These are phyloP conservation scores for Erinaceus europaeus DNA, from an alignment of 2,113 vertebrate genomes.

Conservation along the genomic window DNA sequence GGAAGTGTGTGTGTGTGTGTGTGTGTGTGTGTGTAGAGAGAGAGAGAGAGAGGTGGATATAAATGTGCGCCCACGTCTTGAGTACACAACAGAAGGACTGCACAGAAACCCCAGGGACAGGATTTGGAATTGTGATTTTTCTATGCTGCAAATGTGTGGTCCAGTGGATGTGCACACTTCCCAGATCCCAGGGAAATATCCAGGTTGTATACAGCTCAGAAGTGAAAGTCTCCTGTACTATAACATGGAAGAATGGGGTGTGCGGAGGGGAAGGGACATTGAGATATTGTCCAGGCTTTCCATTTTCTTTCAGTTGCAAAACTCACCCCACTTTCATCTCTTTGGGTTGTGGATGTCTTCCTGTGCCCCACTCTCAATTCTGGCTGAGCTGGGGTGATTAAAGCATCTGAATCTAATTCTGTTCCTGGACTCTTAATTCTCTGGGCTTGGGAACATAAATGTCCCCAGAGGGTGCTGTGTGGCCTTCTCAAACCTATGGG, in stretches of 20 bases:
- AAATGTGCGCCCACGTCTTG: background rate
- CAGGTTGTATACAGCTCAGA: background rate
- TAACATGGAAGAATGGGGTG: background rate
- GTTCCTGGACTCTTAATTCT: background rate
- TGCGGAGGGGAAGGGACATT: background rate
- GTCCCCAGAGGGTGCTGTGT: background rate
- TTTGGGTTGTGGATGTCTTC: background rate
- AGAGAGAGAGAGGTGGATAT: background rate
- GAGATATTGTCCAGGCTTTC: conserved; percentile 37
- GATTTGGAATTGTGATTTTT: conserved; percentile 19
- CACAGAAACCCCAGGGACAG: background rate
- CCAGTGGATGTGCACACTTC: background rate
- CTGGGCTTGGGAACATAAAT: background rate
- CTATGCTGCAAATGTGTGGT: background rate
- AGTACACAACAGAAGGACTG: background rate
- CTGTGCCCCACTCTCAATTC: background rate
- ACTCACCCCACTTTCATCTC: background rate
- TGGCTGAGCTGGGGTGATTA: background rate
- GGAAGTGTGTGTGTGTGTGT: background rate
- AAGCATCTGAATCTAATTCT: background rate
- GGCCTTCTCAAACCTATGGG: background rate
- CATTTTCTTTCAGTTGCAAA: background rate
- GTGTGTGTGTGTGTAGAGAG: too few species aligned
- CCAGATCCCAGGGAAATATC: conserved; percentile 21
- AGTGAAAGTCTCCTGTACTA: conserved; percentile 9